phyloP scores from a whole-genome alignment of 2,888 invertebrate genomes.

The Oxyteleia sp. region DNA sequence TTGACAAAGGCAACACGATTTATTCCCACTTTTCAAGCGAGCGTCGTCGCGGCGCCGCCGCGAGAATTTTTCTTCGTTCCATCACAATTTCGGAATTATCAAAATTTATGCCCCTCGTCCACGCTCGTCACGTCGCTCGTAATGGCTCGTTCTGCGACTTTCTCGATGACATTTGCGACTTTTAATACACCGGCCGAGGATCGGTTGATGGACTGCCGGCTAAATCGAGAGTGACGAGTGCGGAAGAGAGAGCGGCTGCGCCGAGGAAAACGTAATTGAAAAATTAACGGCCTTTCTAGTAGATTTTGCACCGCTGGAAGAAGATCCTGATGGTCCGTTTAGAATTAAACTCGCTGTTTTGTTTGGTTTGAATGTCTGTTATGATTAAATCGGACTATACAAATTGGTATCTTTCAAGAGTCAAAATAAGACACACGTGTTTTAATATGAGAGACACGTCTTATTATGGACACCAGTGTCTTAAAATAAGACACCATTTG shows the following conservation, averaged over 20 bases:
- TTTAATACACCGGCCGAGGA: slow-evolving; percentile 64
- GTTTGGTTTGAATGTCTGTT: too few relatives aligned
- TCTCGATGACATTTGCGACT: slow-evolving; percentile 70
- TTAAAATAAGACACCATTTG: too few relatives aligned
- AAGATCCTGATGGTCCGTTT: too few relatives aligned
- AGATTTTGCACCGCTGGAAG: slow-evolving; percentile 27
- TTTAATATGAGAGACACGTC: too few relatives aligned
- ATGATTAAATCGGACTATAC: too few relatives aligned
- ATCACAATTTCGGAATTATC: slow-evolving; percentile 86
- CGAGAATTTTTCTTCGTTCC: slow-evolving; percentile 87
- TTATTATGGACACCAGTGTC: too few relatives aligned
- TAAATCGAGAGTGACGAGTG: slow-evolving; percentile 68
- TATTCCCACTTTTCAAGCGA: too few relatives aligned
- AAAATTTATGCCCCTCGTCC: slow-evolving; percentile 84
- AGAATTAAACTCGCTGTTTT: too few relatives aligned
- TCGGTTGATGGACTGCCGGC: slow-evolving; percentile 66
- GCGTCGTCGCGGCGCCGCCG: too few relatives aligned
- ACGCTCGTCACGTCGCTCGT: slow-evolving; percentile 68
- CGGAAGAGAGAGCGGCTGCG: neutral
- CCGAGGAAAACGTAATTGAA: slow-evolving; percentile 50
- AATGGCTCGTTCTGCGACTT: slow-evolving; percentile 68
- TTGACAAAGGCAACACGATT: too few relatives aligned
- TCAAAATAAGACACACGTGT: too few relatives aligned
- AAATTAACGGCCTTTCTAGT: slow-evolving; percentile 58
- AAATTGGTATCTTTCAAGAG: too few relatives aligned